Conservation (phyloP, 1,140 invertebrate genomes). For the honey bee (Apis mellifera) region DNA sequence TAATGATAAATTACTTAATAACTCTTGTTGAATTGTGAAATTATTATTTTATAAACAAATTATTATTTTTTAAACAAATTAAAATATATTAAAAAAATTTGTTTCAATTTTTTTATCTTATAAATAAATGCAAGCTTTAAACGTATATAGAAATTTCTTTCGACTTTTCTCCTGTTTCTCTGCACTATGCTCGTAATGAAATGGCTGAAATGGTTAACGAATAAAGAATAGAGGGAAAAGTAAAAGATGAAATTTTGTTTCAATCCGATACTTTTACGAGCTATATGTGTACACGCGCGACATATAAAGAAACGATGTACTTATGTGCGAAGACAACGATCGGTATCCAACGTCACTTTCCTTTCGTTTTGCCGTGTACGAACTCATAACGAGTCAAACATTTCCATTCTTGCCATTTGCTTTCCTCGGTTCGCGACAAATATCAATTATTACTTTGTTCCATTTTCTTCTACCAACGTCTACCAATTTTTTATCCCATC, state of each 20-base stretch:
- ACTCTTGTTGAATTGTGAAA: too few relatives aligned
- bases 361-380: slow-evolving; percentile 27
- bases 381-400: slow-evolving; percentile 25
- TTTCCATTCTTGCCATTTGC: slow-evolving; percentile 22
- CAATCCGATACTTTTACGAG: background rate
- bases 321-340: background rate
- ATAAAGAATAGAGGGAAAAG: background rate
- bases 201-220: too few relatives aligned
- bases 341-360: slow-evolving; percentile 15
- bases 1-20: too few relatives aligned
- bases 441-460: slow-evolving; percentile 13
- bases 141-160: background rate
- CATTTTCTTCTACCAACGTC: slow-evolving; percentile 1
- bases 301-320: slow-evolving; percentile 23
- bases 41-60: too few relatives aligned
- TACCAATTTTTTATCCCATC: background rate
- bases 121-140: background rate
- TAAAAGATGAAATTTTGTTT: background rate
- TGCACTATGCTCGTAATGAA: too few relatives aligned
- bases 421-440: background rate
- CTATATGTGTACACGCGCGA: background rate
- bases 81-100: too few relatives aligned
- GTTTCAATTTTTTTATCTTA: background rate
- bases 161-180: background rate
- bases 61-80: too few relatives aligned